phyloP scores from a whole-genome alignment of 1,140 invertebrate genomes.

The Lepidurus arcticus region DNA sequence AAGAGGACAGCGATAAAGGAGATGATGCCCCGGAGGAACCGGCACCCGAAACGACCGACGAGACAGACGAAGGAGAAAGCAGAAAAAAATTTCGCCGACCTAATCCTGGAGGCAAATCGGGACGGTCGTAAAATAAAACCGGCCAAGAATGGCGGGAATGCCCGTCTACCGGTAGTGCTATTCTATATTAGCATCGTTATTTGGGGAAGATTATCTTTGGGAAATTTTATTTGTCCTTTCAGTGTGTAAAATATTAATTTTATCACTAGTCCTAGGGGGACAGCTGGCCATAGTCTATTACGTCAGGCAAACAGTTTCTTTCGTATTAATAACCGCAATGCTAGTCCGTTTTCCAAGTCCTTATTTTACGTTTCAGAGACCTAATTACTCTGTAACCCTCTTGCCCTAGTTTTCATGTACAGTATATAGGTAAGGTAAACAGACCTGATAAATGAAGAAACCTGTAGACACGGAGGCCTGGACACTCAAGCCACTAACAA shows the following conservation, averaged over 20 bases:
- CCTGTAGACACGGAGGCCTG: too few relatives aligned
- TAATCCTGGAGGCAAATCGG: constrained; percentile 3
- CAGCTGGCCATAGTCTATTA: neutral
- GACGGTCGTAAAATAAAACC: neutral
- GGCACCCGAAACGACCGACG: neutral
- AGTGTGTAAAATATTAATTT: neutral
- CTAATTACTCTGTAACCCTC: too few relatives aligned
- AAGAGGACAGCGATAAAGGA: neutral
- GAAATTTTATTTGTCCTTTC: neutral
- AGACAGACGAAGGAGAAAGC: constrained; percentile 18
- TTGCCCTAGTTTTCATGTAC: too few relatives aligned
- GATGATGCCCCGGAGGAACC: neutral
- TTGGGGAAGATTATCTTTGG: neutral
- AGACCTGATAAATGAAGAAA: too few relatives aligned
- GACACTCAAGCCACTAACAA: too few relatives aligned
- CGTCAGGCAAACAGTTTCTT: too few relatives aligned
- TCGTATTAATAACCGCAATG: too few relatives aligned
- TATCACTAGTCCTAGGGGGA: neutral
- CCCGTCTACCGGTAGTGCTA: neutral
- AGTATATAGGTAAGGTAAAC: too few relatives aligned
- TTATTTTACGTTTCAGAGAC: too few relatives aligned
- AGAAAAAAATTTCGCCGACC: constrained; percentile 9
- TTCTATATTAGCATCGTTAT: neutral
- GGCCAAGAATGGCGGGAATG: neutral
- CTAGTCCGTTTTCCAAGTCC: too few relatives aligned